Evolutionary conservation across 2,113 vertebrate species (phyloP).

Genomic region (Notothenia coriiceps): DNA sequence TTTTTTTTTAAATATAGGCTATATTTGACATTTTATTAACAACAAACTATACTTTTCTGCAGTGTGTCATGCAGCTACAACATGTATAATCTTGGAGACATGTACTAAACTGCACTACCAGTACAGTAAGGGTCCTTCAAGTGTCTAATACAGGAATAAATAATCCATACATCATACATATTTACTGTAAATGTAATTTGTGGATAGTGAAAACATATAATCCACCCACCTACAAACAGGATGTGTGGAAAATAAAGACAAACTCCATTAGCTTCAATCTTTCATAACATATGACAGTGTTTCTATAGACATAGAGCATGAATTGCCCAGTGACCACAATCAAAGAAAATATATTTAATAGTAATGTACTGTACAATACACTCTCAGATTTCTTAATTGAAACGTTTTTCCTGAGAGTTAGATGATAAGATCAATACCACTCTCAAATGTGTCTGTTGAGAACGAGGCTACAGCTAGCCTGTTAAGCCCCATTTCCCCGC

Average conservation of each 20-base stretch:
- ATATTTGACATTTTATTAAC: not conserved
- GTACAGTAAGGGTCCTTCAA: too few species aligned
- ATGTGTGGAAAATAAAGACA: constrained; percentile 16
- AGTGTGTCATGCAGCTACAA: not conserved
- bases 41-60: not conserved
- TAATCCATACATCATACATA: not conserved
- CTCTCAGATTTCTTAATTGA: too few species aligned
- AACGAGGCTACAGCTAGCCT: not conserved
- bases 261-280: not conserved
- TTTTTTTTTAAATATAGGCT: too few species aligned
- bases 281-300: not conserved
- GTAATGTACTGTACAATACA: not conserved
- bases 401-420: not conserved
- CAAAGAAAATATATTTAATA: not conserved
- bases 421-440: not conserved
- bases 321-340: not conserved
- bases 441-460: not conserved
- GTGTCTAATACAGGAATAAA: not conserved
- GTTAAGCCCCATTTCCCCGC: too few species aligned
- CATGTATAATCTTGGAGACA: not conserved
- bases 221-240: not conserved
- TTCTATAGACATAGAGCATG: not conserved
- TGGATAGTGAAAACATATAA: not conserved
- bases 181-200: constrained; percentile 4
- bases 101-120: too few species aligned